Evolutionary conservation across 2,113 vertebrate species (phyloP).

Genomic region (Polypterus bichir): DNA sequence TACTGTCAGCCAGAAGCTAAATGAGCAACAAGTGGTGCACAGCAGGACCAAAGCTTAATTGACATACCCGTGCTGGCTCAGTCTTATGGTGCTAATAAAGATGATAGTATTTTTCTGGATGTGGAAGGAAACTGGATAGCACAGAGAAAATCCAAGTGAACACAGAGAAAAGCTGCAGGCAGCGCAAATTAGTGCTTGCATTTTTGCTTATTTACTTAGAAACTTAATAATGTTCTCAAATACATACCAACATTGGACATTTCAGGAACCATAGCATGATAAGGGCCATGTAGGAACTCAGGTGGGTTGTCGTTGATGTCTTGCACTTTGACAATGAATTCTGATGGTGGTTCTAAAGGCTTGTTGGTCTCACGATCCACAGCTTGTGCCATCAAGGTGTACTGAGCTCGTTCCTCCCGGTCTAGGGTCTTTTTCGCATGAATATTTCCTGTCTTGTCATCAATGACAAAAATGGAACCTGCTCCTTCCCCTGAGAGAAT

Average conservation of each 20-base stretch:
- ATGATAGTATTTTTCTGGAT: too few species aligned
- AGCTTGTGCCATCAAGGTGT: slow-evolving; percentile 89
- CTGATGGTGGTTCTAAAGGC: slow-evolving; percentile 84
- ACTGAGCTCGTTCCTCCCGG: slow-evolving; percentile 90
- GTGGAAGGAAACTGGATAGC: too few species aligned
- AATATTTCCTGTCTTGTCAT: slow-evolving; percentile 97
- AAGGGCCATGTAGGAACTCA: slow-evolving; percentile 85
- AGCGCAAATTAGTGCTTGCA: too few species aligned
- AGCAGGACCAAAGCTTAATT: too few species aligned
- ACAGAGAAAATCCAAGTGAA: too few species aligned
- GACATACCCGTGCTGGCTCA: too few species aligned
- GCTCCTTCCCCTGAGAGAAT: slow-evolving; percentile 97
- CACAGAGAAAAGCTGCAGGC: too few species aligned
- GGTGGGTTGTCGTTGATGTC: slow-evolving; percentile 97
- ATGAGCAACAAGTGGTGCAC: too few species aligned
- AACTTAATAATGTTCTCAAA: too few species aligned
- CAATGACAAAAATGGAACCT: slow-evolving; percentile 95
- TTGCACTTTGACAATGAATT: slow-evolving; percentile 97
- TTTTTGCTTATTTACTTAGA: too few species aligned
- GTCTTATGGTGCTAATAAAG: too few species aligned
- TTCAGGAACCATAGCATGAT: slow-evolving; percentile 89
- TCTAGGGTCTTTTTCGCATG: slow-evolving; percentile 96
- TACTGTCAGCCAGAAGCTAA: too few species aligned
- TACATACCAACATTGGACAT: slow-evolving; percentile 94
- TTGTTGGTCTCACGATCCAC: slow-evolving; percentile 84